Evolutionary conservation across 2,113 vertebrate genomes (phyloP).

Genomic region (Bos indicus): DNA sequence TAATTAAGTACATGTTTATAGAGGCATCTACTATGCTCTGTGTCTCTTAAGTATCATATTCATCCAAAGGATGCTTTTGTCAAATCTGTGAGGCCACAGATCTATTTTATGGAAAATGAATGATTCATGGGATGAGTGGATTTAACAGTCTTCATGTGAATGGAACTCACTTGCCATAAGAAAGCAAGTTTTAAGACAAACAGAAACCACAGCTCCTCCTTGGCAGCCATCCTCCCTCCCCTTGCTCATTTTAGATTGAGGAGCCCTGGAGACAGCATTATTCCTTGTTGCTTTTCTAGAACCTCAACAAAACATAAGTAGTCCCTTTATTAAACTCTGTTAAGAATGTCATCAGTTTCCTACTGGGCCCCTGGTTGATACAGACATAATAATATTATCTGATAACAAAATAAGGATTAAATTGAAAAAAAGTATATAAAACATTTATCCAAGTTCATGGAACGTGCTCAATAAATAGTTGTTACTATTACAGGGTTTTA

Average conservation of each 20-base stretch:
- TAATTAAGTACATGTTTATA: neutral
- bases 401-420: constrained; percentile 6
- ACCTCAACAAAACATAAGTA: neutral
- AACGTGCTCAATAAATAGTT: neutral
- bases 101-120: constrained; percentile 27
- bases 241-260: neutral
- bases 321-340: neutral
- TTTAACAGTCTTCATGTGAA: neutral
- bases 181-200: constrained; percentile 31
- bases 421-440: neutral
- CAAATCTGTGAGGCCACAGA: neutral
- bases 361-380: neutral
- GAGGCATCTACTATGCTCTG: neutral
- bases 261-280: neutral
- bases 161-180: neutral
- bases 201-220: neutral
- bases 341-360: neutral
- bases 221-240: neutral
- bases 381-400: neutral
- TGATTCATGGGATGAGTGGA: neutral
- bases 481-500: neutral
- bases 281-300: neutral
- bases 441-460: neutral
- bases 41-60: neutral
- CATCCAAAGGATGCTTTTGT: neutral